Conservation (phyloP, 1,140 invertebrate genomes). For the Drosophila lacertosa region DNA sequence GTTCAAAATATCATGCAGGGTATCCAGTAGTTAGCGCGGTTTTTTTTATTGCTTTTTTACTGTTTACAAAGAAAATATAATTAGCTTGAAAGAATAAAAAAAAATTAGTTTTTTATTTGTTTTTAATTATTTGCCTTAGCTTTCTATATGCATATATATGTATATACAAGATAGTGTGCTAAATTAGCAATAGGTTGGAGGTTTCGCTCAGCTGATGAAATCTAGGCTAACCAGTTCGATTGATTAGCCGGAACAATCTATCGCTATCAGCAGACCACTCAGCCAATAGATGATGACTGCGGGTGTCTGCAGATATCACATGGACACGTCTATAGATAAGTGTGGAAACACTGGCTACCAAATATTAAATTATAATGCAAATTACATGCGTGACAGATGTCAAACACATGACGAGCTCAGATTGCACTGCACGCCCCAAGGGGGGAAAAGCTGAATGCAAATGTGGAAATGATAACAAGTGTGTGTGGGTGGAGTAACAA, state of each 20-base stretch:
- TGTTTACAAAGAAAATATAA: not conserved
- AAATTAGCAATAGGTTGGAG: conserved; percentile 13
- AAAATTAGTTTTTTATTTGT: not conserved
- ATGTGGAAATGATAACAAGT: not conserved
- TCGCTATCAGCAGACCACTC: conserved; percentile 24
- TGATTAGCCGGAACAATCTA: conserved; percentile 31
- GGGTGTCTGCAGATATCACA: not conserved
- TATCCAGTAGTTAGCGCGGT: no score
- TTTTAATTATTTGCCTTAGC: not conserved
- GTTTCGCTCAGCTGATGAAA: conserved; percentile 44
- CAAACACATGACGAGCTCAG: conserved; percentile 49
- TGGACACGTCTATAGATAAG: not conserved
- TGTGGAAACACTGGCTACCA: conserved; percentile 16
- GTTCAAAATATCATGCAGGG: not conserved
- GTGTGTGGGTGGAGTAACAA: conserved; percentile 11
- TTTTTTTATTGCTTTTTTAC: not conserved
- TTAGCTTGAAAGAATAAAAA: not conserved
- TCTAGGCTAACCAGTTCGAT: conserved; percentile 10
- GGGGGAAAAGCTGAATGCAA: not conserved
- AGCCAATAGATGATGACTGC: not conserved
- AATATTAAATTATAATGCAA: conserved; percentile 75
- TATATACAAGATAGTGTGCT: not conserved
- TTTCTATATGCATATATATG: not conserved
- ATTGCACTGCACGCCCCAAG: conserved; percentile 47
- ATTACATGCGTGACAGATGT: conserved; percentile 78